Conservation (phyloP, 2,797 vertebrate species). For the Lycodopsis pacificus region DNA sequence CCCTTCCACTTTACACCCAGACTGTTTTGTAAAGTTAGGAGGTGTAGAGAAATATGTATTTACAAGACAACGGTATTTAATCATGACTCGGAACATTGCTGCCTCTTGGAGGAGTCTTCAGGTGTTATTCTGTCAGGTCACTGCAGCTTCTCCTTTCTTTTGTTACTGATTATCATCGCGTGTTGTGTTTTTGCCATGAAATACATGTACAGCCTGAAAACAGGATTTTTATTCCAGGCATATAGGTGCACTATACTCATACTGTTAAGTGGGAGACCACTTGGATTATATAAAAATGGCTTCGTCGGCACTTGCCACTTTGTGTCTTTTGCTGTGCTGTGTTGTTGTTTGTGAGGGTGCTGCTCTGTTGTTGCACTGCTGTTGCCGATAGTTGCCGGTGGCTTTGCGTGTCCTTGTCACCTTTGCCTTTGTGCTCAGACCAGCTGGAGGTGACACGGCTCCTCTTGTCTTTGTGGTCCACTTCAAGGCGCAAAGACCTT, state of each 20-base stretch:
- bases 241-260: not conserved
- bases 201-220: not conserved
- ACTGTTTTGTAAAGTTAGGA: not conserved
- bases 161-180: not conserved
- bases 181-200: slow-evolving; percentile 6
- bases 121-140: slow-evolving; percentile 29
- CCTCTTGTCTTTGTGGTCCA: slow-evolving; percentile 73
- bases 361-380: slow-evolving; percentile 39
- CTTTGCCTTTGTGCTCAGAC: slow-evolving; percentile 71
- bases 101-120: slow-evolving; percentile 6
- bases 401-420: slow-evolving; percentile 73
- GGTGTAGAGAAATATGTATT: not conserved
- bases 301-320: slow-evolving; percentile 2
- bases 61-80: not conserved
- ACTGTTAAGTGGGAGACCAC: not conserved
- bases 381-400: slow-evolving; percentile 46
- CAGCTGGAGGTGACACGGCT: slow-evolving; percentile 81
- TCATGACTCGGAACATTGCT: not conserved
- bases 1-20: not conserved
- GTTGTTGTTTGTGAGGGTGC: slow-evolving; percentile 23
- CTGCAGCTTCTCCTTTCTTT: slow-evolving; percentile 27
- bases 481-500: slow-evolving; percentile 81
- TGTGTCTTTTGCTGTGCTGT: not conserved
- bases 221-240: not conserved
- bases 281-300: not conserved